A percentile compares a stretch with the other conserved stretches of the same genome.
phyloP scores from a whole-genome alignment of 1,140 invertebrate species.

The Schlechtendalia chinensis region DNA sequence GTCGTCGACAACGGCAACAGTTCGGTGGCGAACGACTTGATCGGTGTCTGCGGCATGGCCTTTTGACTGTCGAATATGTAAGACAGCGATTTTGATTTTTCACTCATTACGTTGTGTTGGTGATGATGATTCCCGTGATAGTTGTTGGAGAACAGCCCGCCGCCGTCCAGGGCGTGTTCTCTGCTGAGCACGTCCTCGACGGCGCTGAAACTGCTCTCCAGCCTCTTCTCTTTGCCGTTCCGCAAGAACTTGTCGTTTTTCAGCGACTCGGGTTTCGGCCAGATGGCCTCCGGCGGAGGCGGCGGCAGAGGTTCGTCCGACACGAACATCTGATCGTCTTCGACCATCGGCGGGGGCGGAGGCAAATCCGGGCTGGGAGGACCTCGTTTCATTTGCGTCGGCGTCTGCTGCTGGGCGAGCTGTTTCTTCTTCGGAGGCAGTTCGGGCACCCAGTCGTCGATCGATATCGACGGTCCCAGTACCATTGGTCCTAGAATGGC shows the following conservation, averaged over 20 bases:
- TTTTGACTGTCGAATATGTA: slow-evolving; percentile 26
- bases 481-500: slow-evolving; percentile 65
- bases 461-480: slow-evolving; percentile 64
- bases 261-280: slow-evolving; percentile 27
- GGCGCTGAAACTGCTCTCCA: slow-evolving; percentile 36
- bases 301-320: slow-evolving; percentile 71
- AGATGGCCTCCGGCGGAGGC: slow-evolving; percentile 62
- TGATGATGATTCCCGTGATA: neutral
- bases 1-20: neutral
- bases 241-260: slow-evolving; percentile 14
- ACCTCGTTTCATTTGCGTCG: slow-evolving; percentile 5
- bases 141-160: neutral
- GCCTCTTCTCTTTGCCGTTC: slow-evolving; percentile 16
- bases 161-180: neutral
- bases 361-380: slow-evolving; percentile 53
- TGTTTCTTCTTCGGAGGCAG: slow-evolving; percentile 73
- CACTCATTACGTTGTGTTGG: neutral
- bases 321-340: slow-evolving; percentile 57
- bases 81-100: slow-evolving; percentile 49
- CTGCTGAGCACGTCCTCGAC: slow-evolving; percentile 28
- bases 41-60: slow-evolving; percentile 26
- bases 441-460: slow-evolving; percentile 73
- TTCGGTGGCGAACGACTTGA: slow-evolving; percentile 4
- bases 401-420: slow-evolving; percentile 54
- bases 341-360: slow-evolving; percentile 54